Conservation (phyloP, 2,113 vertebrate species). For the Spilogale gracilis region DNA sequence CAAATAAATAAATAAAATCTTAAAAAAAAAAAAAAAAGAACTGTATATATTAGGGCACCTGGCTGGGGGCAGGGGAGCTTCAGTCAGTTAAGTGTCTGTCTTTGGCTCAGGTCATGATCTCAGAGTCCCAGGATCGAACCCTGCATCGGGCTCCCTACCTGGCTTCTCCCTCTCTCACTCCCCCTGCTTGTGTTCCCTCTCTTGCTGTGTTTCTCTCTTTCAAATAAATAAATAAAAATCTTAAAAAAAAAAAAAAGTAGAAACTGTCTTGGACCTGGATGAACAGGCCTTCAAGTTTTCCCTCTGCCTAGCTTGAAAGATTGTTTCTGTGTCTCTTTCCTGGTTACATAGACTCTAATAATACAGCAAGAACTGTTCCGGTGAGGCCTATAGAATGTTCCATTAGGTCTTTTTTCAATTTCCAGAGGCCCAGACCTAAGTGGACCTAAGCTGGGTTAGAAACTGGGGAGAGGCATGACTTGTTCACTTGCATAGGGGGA, state of each 20-base stretch:
- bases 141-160: too few relatives aligned
- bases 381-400: neutral
- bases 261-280: conserved; percentile 5
- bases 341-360: neutral
- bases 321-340: neutral
- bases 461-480: neutral
- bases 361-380: neutral
- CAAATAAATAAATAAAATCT: too few relatives aligned
- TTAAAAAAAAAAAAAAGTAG: neutral
- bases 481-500: neutral
- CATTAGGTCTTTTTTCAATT: neutral
- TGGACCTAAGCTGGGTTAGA: neutral
- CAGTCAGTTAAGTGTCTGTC: too few relatives aligned
- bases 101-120: too few relatives aligned
- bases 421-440: neutral
- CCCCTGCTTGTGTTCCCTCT: too few relatives aligned
- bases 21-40: neutral
- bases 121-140: too few relatives aligned
- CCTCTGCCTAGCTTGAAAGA: neutral
- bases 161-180: too few relatives aligned
- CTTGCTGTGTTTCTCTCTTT: too few relatives aligned
- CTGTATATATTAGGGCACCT: too few relatives aligned
- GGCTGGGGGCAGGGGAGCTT: too few relatives aligned
- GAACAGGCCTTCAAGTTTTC: neutral
- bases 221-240: too few relatives aligned